Conservation (phyloP, 2,888 invertebrate genomes). For the Metacarcinus magister region DNA sequence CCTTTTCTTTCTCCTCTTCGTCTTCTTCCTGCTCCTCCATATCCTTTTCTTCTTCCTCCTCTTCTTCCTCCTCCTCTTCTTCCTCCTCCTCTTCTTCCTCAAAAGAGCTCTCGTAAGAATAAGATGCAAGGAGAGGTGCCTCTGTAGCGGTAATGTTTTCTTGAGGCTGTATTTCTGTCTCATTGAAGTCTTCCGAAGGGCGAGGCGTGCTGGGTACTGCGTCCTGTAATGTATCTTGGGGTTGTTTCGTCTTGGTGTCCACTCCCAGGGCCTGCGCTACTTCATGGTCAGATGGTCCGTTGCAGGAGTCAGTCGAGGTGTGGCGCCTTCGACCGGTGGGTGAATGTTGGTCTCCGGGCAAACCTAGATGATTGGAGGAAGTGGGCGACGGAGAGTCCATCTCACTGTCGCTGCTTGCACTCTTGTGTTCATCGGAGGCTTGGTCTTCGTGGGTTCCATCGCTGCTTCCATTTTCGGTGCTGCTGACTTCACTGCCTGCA, state of each 20-base stretch:
- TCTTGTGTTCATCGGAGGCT: background rate
- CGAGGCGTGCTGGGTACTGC: background rate
- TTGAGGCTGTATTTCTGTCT: background rate
- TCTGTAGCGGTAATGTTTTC: background rate
- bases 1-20: background rate
- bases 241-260: too few species aligned
- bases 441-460: background rate
- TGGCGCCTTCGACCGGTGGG: background rate
- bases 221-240: background rate
- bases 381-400: slow-evolving; percentile 33
- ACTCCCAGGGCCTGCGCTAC: slow-evolving; percentile 68
- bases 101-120: slow-evolving; percentile 70
- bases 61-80: background rate
- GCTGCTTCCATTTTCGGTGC: slow-evolving; percentile 11
- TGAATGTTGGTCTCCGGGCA: background rate
- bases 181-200: background rate
- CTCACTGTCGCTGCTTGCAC: slow-evolving; percentile 34
- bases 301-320: slow-evolving; percentile 58
- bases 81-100: slow-evolving; percentile 44
- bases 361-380: background rate
- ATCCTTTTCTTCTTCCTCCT: background rate
- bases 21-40: slow-evolving; percentile 46
- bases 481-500: slow-evolving; percentile 46
- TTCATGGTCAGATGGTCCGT: slow-evolving; percentile 66
- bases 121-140: background rate